Conservation (phyloP, 1,140 invertebrate genomes). For the Sycobia sp. region DNA sequence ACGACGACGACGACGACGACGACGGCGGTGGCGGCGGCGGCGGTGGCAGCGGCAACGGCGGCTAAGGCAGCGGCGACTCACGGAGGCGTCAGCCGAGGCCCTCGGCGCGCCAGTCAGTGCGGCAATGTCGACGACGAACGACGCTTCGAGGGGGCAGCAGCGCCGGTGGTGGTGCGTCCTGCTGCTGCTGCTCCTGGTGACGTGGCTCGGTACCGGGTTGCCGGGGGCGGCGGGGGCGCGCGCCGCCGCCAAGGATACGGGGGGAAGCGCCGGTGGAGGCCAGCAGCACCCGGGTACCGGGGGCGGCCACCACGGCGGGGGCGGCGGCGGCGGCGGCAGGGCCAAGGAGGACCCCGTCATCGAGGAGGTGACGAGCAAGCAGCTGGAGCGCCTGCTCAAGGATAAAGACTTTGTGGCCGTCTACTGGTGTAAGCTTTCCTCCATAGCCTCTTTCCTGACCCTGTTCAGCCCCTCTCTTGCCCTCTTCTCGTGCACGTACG, state of each 20-base stretch:
- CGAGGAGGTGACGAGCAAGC: conserved; percentile 89
- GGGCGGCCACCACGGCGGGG: too few relatives aligned
- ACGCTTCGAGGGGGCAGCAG: conserved; percentile 56
- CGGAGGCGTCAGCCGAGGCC: too few relatives aligned
- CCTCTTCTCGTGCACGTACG: too few relatives aligned
- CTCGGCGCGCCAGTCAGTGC: conserved; percentile 54
- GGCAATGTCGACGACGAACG: conserved; percentile 63
- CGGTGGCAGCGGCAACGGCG: neutral
- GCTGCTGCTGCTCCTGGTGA: conserved; percentile 45
- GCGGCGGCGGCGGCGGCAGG: conserved; percentile 47
- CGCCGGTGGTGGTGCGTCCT: conserved; percentile 45
- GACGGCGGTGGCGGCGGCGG: too few relatives aligned
- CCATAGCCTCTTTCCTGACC: neutral
- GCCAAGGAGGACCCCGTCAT: conserved; percentile 76
- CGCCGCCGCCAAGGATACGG: neutral
- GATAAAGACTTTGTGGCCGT: conserved; percentile 93
- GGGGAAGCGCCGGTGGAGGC: conserved; percentile 39
- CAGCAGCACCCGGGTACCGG: conserved; percentile 42
- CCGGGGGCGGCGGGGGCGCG: neutral
- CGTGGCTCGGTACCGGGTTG: conserved; percentile 30
- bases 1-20: too few relatives aligned
- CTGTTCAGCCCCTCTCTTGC: too few relatives aligned
- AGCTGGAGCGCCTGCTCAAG: conserved; percentile 84
- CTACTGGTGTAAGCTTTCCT: conserved; percentile 94
- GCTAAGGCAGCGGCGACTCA: too few relatives aligned